Conservation (phyloP, 2,113 vertebrate genomes). For the Onychostoma macrolepis region DNA sequence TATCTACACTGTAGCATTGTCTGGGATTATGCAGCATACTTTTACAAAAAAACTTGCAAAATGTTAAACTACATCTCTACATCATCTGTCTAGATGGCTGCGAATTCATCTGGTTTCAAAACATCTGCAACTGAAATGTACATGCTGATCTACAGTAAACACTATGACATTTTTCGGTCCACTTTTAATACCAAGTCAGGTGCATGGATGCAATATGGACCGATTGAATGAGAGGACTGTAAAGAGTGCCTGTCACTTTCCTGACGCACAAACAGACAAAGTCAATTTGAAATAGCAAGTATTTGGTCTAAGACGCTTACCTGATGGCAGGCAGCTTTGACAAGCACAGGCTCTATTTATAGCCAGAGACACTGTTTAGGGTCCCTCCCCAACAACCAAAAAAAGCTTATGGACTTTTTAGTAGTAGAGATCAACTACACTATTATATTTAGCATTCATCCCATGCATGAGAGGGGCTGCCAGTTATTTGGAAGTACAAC, state of each 20-base stretch:
- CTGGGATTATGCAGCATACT: neutral
- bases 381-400: neutral
- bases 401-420: neutral
- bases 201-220: neutral
- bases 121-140: neutral
- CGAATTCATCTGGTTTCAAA: neutral
- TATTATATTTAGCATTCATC: constrained; percentile 10
- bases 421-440: neutral
- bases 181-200: neutral
- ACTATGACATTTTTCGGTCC: neutral
- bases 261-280: neutral
- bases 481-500: neutral
- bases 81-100: neutral
- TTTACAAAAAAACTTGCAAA: neutral
- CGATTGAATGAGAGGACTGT: neutral
- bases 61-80: neutral
- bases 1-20: neutral
- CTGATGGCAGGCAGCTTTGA: constrained; percentile 23
- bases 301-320: constrained; percentile 39
- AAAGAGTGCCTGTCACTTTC: neutral
- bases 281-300: constrained; percentile 17
- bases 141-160: neutral
- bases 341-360: constrained; percentile 39
- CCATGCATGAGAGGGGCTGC: neutral
- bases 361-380: neutral